phyloP scores from a whole-genome alignment of 2,113 vertebrate species.

The Pogona vitticeps region DNA sequence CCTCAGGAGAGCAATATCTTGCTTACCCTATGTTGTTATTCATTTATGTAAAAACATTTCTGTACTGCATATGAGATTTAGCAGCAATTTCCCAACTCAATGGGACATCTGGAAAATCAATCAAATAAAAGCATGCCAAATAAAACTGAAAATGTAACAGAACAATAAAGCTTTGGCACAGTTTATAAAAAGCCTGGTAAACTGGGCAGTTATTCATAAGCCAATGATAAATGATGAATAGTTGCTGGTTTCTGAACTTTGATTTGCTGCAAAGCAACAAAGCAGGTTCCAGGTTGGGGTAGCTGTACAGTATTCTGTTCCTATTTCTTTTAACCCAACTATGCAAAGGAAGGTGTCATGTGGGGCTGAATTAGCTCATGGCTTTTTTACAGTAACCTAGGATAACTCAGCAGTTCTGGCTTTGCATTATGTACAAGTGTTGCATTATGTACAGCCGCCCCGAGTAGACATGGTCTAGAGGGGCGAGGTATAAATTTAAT shows the following conservation, averaged over 20 bases:
- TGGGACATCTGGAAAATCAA: not conserved
- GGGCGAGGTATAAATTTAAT: too few species aligned
- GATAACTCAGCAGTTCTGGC: not conserved
- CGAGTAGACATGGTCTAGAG: too few species aligned
- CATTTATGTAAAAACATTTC: not conserved
- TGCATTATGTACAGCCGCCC: too few species aligned
- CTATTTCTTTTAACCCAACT: not conserved
- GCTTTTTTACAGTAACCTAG: not conserved
- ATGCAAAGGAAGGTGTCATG: not conserved
- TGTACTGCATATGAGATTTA: not conserved
- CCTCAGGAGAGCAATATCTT: not conserved
- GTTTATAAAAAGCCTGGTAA: not conserved
- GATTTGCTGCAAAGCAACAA: not conserved
- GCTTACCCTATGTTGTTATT: not conserved
- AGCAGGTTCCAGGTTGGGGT: not conserved
- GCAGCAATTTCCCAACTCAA: not conserved
- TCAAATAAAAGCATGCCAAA: not conserved
- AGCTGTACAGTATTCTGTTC: not conserved
- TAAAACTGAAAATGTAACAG: not conserved
- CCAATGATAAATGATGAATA: too few species aligned
- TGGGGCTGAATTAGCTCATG: not conserved
- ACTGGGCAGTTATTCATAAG: not conserved
- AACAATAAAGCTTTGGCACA: not conserved
- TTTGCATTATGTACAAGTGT: too few species aligned
- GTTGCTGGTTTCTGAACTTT: not conserved